Conservation (phyloP, 2,797 vertebrate species). For the Brachymystax lenok region DNA sequence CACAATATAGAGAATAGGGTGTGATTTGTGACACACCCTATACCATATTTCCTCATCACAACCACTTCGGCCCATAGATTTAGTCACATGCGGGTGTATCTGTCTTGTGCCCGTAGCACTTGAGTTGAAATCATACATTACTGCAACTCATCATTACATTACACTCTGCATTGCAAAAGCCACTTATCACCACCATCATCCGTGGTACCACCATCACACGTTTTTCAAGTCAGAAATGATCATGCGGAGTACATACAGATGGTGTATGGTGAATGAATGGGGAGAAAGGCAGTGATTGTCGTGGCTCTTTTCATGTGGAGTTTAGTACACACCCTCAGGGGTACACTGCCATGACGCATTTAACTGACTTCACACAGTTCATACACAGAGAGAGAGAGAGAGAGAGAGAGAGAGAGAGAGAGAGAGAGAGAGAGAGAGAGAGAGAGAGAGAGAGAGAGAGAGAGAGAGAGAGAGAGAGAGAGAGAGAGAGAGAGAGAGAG, state of each 20-base stretch:
- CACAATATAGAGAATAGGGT: not conserved
- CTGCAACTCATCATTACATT: not conserved
- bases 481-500: no score
- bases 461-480: no score
- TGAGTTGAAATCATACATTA: not conserved
- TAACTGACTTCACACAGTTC: slow-evolving; percentile 32
- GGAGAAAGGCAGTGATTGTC: slow-evolving; percentile 30
- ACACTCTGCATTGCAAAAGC: not conserved
- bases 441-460: no score
- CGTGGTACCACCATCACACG: not conserved
- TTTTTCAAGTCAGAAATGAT: slow-evolving; percentile 15
- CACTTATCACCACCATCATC: not conserved
- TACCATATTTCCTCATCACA: not conserved
- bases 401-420: slow-evolving; percentile 11
- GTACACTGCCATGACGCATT: slow-evolving; percentile 25
- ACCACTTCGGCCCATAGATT: not conserved
- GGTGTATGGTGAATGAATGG: slow-evolving; percentile 22
- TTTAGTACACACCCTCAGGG: slow-evolving; percentile 42
- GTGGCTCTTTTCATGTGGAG: slow-evolving; percentile 39
- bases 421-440: slow-evolving; percentile 20
- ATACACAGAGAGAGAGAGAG: slow-evolving; percentile 21
- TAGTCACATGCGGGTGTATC: not conserved
- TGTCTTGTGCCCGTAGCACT: not conserved
- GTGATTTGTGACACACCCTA: not conserved
- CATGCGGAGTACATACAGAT: slow-evolving; percentile 14